Conservation (phyloP, 2,113 vertebrate species). For the Ibidorhyncha struthersii region DNA sequence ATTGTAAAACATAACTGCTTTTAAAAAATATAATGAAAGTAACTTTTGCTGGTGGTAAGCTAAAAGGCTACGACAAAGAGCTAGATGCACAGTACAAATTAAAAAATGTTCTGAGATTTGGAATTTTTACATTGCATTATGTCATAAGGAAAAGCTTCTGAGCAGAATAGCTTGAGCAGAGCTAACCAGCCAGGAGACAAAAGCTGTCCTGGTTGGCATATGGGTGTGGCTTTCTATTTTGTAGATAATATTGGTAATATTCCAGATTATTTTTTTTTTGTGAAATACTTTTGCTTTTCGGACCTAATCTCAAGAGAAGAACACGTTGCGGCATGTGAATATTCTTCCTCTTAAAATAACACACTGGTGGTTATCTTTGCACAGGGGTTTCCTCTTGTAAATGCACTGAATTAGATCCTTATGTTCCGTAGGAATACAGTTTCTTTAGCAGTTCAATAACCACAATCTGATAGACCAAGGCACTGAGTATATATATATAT, state of each 20-base stretch:
- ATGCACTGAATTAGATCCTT: not conserved
- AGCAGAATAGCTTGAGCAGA: not conserved
- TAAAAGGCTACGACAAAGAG: not conserved
- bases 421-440: not conserved
- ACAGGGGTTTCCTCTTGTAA: not conserved
- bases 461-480: not conserved
- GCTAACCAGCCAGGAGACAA: not conserved
- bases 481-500: too few species aligned
- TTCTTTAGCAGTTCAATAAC: not conserved
- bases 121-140: not conserved
- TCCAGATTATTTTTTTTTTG: not conserved
- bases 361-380: not conserved
- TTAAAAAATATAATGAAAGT: not conserved
- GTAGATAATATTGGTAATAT: not conserved
- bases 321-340: fast-evolving
- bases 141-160: not conserved
- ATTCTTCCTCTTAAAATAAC: not conserved
- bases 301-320: not conserved
- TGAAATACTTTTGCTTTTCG: not conserved
- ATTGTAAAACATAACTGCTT: not conserved
- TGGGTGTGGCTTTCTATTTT: not conserved
- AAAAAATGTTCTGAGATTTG: not conserved
- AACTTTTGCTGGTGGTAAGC: not conserved
- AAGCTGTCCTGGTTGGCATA: not conserved
- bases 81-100: not conserved